Evolutionary conservation across 2,113 vertebrate species (phyloP).

Genomic region (Campylomormyrus numenius): DNA sequence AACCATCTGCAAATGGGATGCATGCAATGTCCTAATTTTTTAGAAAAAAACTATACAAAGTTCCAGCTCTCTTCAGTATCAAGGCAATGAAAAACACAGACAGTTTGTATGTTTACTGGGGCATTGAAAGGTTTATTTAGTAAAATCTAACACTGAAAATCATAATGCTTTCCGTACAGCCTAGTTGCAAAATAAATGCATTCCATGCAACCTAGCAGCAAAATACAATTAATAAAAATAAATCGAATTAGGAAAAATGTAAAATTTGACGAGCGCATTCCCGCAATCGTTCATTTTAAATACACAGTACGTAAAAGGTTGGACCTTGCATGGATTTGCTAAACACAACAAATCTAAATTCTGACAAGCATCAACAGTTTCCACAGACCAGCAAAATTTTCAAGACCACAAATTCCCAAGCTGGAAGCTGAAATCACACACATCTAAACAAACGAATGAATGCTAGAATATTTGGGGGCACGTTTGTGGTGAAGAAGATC

Average conservation of each 20-base stretch:
- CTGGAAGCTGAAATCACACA: neutral
- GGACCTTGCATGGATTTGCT: neutral
- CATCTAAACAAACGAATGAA: neutral
- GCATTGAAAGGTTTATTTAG: neutral
- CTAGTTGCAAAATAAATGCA: neutral
- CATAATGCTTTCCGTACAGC: neutral
- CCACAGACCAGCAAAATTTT: constrained; percentile 6
- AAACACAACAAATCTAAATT: neutral
- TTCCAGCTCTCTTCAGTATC: neutral
- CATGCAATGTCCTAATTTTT: constrained; percentile 4
- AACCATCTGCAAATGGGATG: neutral
- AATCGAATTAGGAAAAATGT: neutral
- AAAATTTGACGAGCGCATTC: neutral
- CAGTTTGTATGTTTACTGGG: neutral
- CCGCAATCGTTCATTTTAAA: neutral
- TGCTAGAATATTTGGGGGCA: neutral
- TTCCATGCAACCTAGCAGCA: neutral
- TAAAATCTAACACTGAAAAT: neutral
- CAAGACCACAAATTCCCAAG: neutral
- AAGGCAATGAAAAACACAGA: neutral
- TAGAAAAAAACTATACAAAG: neutral
- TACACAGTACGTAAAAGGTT: neutral
- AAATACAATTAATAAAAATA: neutral
- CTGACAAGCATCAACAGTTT: constrained; percentile 1
- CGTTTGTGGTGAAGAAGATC: neutral